Evolutionary conservation across 2,797 vertebrate species (phyloP).

Genomic region (Sebastiscus albofasciatus): DNA sequence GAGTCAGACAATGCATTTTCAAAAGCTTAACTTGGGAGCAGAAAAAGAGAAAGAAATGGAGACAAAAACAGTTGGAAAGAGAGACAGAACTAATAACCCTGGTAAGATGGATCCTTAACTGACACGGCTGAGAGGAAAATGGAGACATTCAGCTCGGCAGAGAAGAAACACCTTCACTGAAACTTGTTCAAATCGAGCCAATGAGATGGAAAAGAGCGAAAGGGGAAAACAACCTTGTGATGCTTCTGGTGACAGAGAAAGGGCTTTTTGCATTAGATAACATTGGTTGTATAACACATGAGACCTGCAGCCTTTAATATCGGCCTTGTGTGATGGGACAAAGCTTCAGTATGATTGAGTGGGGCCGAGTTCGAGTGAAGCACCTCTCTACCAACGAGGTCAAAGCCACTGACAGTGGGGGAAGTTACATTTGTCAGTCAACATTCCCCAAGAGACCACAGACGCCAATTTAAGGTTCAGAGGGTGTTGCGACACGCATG

Average conservation of each 20-base stretch:
- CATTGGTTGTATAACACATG: background rate
- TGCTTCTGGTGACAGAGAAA: background rate
- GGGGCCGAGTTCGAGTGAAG: constrained; percentile 13
- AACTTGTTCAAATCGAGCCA: background rate
- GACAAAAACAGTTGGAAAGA: background rate
- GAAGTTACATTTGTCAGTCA: constrained; percentile 50
- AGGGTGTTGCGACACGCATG: background rate
- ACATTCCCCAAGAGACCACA: constrained; percentile 21
- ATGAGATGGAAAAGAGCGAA: background rate
- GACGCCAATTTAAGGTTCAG: constrained; percentile 1
- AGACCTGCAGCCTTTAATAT: constrained; percentile 18
- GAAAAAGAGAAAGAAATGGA: background rate
- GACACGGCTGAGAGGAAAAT: background rate
- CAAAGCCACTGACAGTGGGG: constrained; percentile 29
- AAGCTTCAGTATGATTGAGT: constrained; percentile 44
- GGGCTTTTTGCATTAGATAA: constrained; percentile 13
- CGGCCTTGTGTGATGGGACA: constrained; percentile 11
- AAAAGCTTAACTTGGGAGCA: background rate
- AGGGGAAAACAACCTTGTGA: background rate
- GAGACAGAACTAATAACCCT: constrained; percentile 11
- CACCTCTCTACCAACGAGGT: constrained; percentile 59
- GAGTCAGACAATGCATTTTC: constrained; percentile 19
- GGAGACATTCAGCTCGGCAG: constrained; percentile 1
- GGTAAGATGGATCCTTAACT: background rate
- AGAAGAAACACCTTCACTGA: background rate